Evolutionary conservation across 2,113 vertebrate genomes (phyloP).

Genomic region (Columba janthina): DNA sequence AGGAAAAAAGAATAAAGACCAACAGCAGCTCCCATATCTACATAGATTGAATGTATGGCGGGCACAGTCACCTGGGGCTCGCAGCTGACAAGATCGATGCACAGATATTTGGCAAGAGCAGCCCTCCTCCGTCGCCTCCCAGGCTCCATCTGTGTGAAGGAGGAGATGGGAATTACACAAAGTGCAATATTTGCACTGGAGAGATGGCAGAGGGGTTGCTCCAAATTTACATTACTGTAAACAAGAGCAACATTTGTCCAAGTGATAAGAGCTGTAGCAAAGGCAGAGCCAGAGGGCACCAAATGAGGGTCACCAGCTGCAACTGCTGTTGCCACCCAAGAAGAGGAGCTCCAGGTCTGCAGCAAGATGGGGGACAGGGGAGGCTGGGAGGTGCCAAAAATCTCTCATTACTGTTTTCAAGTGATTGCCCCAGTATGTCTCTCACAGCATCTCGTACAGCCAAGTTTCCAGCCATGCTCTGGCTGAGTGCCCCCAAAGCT

Average conservation of each 20-base stretch:
- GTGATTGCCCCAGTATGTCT: accelerated
- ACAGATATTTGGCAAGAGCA: background rate
- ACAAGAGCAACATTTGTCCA: background rate
- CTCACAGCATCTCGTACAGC: background rate
- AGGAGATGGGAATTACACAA: background rate
- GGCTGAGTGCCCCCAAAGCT: background rate
- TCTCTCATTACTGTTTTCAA: accelerated
- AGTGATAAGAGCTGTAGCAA: background rate
- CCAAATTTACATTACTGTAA: background rate
- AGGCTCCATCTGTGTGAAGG: background rate
- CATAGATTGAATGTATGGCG: background rate
- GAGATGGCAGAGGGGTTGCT: background rate
- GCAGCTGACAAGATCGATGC: background rate
- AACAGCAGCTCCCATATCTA: background rate
- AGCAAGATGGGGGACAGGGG: background rate
- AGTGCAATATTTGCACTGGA: background rate
- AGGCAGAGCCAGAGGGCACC: conserved; percentile 11
- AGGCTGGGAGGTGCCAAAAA: background rate
- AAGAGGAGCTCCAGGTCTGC: background rate
- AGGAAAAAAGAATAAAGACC: background rate
- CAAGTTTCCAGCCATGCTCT: background rate
- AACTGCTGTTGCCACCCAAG: background rate
- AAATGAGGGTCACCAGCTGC: conserved; percentile 4
- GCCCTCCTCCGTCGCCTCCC: background rate
- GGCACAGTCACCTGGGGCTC: background rate